These are phyloP conservation scores for Aix galericulata DNA, from an alignment of 2,113 vertebrate genomes.

Conservation along the genomic window DNA sequence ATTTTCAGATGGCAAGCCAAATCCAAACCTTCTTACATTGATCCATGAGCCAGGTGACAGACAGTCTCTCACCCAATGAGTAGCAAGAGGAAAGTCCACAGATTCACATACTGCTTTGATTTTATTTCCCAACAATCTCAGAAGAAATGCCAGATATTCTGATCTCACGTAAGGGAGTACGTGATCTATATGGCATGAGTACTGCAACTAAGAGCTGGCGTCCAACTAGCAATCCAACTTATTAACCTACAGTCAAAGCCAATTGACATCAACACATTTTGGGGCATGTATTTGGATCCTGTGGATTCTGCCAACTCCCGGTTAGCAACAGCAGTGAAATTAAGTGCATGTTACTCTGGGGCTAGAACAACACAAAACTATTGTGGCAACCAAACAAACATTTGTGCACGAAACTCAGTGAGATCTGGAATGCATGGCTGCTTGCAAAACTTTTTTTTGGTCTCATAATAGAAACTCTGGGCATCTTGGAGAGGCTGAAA, in stretches of 20 bases:
- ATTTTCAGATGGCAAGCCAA: not conserved
- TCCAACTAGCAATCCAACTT: not conserved
- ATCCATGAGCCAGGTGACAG: not conserved
- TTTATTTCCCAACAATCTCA: not conserved
- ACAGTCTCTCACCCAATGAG: not conserved
- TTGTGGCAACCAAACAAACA: not conserved
- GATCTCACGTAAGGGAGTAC: not conserved
- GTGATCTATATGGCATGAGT: accelerated
- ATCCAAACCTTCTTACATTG: not conserved
- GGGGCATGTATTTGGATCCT: not conserved
- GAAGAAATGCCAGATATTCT: not conserved
- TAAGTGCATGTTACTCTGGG: not conserved
- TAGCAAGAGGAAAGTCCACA: not conserved
- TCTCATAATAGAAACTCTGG: not conserved
- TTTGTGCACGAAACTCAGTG: not conserved
- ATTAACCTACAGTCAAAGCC: not conserved
- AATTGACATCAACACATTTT: not conserved
- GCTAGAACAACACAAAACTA: not conserved
- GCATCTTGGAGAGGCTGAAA: not conserved
- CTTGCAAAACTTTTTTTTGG: not conserved
- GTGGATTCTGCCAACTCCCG: not conserved
- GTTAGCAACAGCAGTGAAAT: not conserved
- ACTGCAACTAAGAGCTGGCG: not conserved
- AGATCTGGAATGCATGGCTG: not conserved
- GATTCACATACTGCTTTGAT: not conserved